Evolutionary conservation across 1,140 invertebrate species (phyloP), one percentile per base, ranked within the genome.

Genomic region (Zophobas morio): DNA sequence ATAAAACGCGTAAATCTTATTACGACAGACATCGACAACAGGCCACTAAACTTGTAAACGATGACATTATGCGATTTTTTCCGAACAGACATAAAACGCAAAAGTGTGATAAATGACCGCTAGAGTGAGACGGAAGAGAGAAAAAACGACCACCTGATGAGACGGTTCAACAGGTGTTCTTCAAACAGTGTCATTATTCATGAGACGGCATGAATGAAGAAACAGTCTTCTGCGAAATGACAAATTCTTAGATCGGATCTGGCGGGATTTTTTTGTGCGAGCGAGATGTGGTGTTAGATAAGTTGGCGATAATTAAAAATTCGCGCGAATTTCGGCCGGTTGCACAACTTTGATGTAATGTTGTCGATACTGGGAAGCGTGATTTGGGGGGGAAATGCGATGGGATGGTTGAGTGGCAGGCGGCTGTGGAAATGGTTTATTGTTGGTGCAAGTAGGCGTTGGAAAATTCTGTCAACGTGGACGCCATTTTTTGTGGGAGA

Each of bases 21-120:
- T 20, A 46, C 42, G 42, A 46, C 42, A 46, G 42, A 46, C 42
- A 46, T 8, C 42, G 42, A 46, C 20, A 20, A 20, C 42, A 46
- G 42, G 42, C 42, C 42, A 46, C 42, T 46, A 46, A 46, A 46
- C 42, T 46, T 46, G 42, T 46, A 46, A 46, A 46, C 8, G 42
- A 46, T 46, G 42, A 46, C 42, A 46, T 46, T 46, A 46, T 46
- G 42, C 42, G 42, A 46, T 46, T 46, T 46, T 46, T 46, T 46
- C 42, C 8, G 42, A 3, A 46, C 42, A 46, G 3, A 46, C 42
- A 46, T 8, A 8, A 46, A 46, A 46, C 42, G 42, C 42, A 46
- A 46, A 46, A 46, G 42, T 46, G 42, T 46, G 42, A 46, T 46
- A 46, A 8, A 46, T 8, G 42, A 46, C 3, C 42, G 42, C 42